Evolutionary conservation across 2,888 invertebrate species (phyloP).

Genomic region (Eupithecia exiguata): DNA sequence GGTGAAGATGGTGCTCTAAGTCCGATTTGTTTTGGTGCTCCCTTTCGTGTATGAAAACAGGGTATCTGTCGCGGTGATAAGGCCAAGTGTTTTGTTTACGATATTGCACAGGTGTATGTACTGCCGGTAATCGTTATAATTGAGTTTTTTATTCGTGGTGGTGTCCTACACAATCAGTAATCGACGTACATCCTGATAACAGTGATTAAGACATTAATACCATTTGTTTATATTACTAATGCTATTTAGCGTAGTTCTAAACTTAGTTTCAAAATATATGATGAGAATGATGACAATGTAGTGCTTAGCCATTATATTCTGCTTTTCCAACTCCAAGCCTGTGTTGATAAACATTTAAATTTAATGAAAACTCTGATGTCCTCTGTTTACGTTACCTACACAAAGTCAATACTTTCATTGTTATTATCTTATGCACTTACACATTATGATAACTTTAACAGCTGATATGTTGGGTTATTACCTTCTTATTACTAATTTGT

Average conservation of each 20-base stretch:
- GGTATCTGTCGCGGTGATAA: slow-evolving; percentile 51
- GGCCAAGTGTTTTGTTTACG: slow-evolving; percentile 77
- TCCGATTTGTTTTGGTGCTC: slow-evolving; percentile 22
- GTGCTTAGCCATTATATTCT: background rate
- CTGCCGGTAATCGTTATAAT: slow-evolving; percentile 49
- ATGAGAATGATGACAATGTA: background rate
- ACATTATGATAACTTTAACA: slow-evolving; percentile 7
- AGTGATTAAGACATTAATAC: background rate
- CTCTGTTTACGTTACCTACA: slow-evolving; percentile 16
- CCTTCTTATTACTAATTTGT: background rate
- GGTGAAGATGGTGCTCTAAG: slow-evolving; percentile 19
- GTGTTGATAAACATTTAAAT: slow-evolving; percentile 30
- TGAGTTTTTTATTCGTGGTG: slow-evolving; percentile 7
- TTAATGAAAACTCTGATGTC: slow-evolving; percentile 14
- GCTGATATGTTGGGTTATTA: slow-evolving; percentile 21
- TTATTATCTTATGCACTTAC: slow-evolving; percentile 12
- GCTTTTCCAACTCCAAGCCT: background rate
- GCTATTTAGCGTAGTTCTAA: no score
- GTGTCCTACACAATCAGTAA: slow-evolving; percentile 16
- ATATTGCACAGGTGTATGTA: slow-evolving; percentile 50
- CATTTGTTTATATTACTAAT: background rate
- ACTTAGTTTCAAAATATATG: slow-evolving; percentile 1
- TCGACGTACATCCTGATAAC: slow-evolving; percentile 8
- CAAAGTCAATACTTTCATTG: slow-evolving; percentile 23
- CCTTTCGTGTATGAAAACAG: slow-evolving; percentile 41